Conservation (phyloP, 1,140 invertebrate species). For the Drosophila subpulchrella region DNA sequence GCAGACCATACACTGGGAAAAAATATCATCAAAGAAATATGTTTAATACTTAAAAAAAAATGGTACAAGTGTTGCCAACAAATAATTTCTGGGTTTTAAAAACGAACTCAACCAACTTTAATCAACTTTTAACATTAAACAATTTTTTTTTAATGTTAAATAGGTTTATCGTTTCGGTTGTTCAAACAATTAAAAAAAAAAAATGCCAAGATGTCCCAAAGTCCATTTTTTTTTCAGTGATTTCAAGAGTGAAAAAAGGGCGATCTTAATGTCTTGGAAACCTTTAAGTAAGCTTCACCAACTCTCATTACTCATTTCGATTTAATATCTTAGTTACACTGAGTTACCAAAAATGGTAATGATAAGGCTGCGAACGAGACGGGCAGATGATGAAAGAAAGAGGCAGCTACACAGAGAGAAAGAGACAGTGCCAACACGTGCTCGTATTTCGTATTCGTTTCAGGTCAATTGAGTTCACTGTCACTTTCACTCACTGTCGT, state of each 20-base stretch:
- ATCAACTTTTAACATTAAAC: too few species aligned
- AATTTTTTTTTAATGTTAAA: too few species aligned
- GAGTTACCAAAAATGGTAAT: conserved; percentile 14
- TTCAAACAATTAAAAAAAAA: too few species aligned
- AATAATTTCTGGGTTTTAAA: too few species aligned
- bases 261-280: conserved; percentile 6
- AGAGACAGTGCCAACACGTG: conserved; percentile 32
- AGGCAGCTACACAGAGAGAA: background rate
- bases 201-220: too few species aligned
- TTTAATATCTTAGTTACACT: conserved; percentile 14
- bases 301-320: conserved; percentile 15
- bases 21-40: too few species aligned
- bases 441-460: conserved; percentile 34
- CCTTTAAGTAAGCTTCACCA: background rate
- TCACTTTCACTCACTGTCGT: conserved; percentile 66
- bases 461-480: conserved; percentile 79
- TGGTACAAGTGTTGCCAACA: too few species aligned
- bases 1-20: conserved; percentile 5
- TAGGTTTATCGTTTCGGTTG: too few species aligned
- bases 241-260: background rate
- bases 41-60: too few species aligned
- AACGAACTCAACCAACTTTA: too few species aligned
- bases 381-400: too few species aligned
- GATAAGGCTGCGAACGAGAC: conserved; percentile 9
- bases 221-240: background rate